These are phyloP conservation scores for Coelopa frigida DNA, from an alignment of 1,140 invertebrate species.

Conservation along the genomic window DNA sequence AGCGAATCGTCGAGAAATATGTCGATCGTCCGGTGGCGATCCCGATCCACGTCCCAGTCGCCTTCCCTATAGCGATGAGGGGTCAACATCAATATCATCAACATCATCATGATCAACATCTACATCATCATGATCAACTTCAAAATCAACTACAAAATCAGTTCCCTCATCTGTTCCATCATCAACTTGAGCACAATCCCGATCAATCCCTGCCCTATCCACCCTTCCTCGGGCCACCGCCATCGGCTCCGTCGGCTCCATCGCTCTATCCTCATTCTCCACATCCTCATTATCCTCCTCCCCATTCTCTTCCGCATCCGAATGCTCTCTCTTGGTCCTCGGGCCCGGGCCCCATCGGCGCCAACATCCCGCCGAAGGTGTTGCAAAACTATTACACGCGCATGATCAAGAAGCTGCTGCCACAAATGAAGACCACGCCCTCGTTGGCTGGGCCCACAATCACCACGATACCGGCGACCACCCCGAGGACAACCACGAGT, in stretches of 20 bases:
- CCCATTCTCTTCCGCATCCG: conserved; percentile 15
- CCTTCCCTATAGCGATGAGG: conserved; percentile 37
- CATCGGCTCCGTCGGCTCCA: conserved; percentile 16
- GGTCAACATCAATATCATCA: not conserved
- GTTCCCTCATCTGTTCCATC: no score
- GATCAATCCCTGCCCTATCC: no score
- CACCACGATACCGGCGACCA: no score
- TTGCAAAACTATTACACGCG: conserved; percentile 35
- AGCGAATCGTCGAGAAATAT: conserved; percentile 50
- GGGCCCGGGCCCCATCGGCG: conserved; percentile 6
- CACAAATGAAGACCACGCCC: conserved; percentile 17
- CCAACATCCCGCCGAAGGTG: conserved; percentile 31
- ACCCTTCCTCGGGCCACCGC: no score
- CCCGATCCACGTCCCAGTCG: conserved; percentile 44
- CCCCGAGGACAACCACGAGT: no score
- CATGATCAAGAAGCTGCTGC: conserved; percentile 37
- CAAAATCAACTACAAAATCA: no score
- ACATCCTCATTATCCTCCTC: conserved; percentile 7
- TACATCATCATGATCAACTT: no score
- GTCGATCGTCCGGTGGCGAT: conserved; percentile 47
- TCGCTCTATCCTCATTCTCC: conserved; percentile 11
- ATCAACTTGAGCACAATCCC: no score
- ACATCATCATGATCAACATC: no score
- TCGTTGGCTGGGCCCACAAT: no score
- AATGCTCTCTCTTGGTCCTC: conserved; percentile 21